These are phyloP conservation scores for Chouioia cunea DNA, from an alignment of 2,888 invertebrate genomes.

Conservation along the genomic window DNA sequence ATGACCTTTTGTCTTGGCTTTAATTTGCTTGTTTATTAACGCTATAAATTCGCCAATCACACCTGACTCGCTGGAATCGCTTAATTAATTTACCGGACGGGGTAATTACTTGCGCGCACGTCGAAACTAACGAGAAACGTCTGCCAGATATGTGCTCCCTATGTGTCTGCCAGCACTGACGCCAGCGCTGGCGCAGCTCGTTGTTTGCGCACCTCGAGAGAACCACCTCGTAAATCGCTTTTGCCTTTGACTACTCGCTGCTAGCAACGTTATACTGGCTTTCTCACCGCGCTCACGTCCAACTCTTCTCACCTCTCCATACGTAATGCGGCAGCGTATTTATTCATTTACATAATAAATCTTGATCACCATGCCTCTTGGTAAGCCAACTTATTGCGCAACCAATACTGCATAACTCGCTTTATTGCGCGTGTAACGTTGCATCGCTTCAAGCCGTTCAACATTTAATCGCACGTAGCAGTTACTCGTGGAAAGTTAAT, in stretches of 20 bases:
- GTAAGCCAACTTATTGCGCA: no score
- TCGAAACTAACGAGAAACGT: conserved; percentile 39
- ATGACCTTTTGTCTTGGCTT: conserved; percentile 48
- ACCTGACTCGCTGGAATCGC: conserved; percentile 38
- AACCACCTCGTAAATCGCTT: conserved; percentile 22
- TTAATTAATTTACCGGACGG: conserved; percentile 35
- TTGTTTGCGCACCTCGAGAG: neutral
- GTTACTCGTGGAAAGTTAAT: no score
- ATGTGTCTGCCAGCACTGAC: neutral
- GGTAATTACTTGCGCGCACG: conserved; percentile 36
- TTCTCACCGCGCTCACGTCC: no score
- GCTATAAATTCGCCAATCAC: conserved; percentile 49
- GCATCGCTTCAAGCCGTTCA: no score
- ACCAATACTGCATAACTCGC: no score
- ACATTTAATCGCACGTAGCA: no score
- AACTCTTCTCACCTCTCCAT: conserved; percentile 8
- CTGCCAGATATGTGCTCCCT: conserved; percentile 6
- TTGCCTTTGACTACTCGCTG: conserved; percentile 33
- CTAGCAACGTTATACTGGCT: neutral
- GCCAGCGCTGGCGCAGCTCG: neutral
- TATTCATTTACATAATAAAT: no score
- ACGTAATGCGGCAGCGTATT: conserved; percentile 26
- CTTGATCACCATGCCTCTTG: no score
- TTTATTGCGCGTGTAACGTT: no score
- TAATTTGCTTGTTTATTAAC: conserved; percentile 51